Evolutionary conservation across 2,888 invertebrate genomes (phyloP), one percentile per base, ranked within the genome.

Genomic region (Tineola bisselliella): DNA sequence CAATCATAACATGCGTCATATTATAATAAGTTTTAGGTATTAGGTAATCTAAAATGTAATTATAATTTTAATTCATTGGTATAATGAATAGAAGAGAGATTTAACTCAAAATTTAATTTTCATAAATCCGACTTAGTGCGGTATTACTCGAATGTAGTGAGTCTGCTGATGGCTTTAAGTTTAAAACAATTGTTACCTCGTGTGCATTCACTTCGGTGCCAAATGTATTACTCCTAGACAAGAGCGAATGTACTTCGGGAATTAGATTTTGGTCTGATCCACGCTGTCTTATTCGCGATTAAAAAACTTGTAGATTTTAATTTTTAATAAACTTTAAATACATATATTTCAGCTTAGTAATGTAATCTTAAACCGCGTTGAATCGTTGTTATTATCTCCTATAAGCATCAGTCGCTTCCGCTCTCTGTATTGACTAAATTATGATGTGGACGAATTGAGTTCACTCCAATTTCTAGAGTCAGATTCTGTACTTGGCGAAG

Each of bases 401-500:
- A 12, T 10, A 10, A 38, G n/a, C 38, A 38, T 12, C 38, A n/a
- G 38, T 38, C 10, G 10, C 10, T 38, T 10, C 38, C 38, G 38
- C n/a, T 38, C 10, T 38, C n/a, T 5, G 38, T 38, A 38, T 38
- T 38, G 38, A 38, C 38, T 38, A 38, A 38, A 38, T 38, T 38
- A 38, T 38, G 38, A 17, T 48, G 48, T 17, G n/a, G 13, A 17
- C 48, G 48, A 48, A 48, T 48, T 10, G 48, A 48, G 19, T 54
- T 54, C 54, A 25, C 18, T 54, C 17, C 54, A 18, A 18, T 54
- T 54, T 18, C 54, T 25, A 54, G 54, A 54, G 54, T 54, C 19
- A 54, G 25, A 33, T 15, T 33, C 65, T 65, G 66, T 67, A 68
- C 67, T 68, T 65, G 60, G 63, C 64, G 66, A 70, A 73, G 70